Evolutionary conservation across 2,888 invertebrate genomes (phyloP).

Genomic region (Lamellibrachia satsuma): DNA sequence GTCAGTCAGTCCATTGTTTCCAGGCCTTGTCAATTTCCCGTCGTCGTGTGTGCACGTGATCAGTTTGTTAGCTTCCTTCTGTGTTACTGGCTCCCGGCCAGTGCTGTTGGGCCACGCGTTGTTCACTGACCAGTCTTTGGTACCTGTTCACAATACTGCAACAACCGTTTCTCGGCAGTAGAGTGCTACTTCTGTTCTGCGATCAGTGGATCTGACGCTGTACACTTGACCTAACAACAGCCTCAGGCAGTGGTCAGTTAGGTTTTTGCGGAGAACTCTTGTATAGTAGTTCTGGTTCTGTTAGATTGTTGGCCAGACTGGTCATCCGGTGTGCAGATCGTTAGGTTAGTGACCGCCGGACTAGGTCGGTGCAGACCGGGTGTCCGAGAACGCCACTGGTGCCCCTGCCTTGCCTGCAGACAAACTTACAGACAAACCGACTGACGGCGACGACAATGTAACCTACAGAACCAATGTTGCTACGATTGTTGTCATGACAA

Average conservation of each 20-base stretch:
- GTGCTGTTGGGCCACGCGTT: not conserved
- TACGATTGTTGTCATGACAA: conserved; percentile 35
- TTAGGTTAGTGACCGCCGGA: not conserved
- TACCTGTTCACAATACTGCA: not conserved
- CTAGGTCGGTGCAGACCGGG: not conserved
- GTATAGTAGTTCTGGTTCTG: not conserved
- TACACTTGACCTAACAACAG: not conserved
- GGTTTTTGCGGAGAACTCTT: not conserved
- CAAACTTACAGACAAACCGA: conserved; percentile 17
- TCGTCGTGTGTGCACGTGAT: conserved; percentile 17
- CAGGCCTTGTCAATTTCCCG: conserved; percentile 6
- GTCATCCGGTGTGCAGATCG: not conserved
- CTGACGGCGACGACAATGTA: conserved; percentile 28
- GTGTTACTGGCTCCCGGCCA: not conserved
- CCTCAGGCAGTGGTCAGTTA: not conserved
- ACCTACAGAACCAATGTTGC: conserved; percentile 33
- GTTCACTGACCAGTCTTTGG: not conserved
- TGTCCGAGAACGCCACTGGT: conserved; percentile 27
- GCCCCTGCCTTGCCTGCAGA: conserved; percentile 27
- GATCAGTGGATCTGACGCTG: not conserved
- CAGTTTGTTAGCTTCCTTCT: conserved; percentile 3
- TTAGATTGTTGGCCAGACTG: not conserved
- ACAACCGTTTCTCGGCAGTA: not conserved
- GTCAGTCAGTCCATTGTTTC: conserved; percentile 17
- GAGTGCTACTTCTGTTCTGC: not conserved